These are phyloP conservation scores for Laterallus jamaicensis DNA, from an alignment of 2,113 vertebrate species.

Conservation along the genomic window DNA sequence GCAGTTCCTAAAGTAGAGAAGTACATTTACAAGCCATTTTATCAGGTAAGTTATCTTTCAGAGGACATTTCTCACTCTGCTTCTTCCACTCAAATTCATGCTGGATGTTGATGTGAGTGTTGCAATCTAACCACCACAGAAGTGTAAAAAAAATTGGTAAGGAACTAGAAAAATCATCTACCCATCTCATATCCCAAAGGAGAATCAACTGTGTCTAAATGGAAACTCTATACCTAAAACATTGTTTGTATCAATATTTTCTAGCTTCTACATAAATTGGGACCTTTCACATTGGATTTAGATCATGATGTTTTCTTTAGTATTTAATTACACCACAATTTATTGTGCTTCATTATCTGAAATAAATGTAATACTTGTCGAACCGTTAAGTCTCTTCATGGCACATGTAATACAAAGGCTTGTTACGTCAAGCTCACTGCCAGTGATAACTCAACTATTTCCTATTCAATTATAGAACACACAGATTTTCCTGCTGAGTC, in stretches of 20 bases:
- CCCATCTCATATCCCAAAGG: neutral
- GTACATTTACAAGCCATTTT: neutral
- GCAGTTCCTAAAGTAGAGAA: neutral
- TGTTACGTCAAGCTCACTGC: neutral
- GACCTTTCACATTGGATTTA: neutral
- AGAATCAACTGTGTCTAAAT: neutral
- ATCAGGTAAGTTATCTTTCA: neutral
- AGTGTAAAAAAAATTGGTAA: neutral
- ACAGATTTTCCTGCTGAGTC: conserved; percentile 60
- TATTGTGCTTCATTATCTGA: conserved; percentile 18
- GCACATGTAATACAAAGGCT: neutral
- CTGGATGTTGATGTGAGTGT: neutral
- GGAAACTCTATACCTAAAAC: neutral
- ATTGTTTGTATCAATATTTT: neutral
- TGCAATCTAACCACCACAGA: neutral
- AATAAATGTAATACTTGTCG: conserved; percentile 6
- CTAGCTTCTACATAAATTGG: neutral
- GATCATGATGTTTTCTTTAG: neutral
- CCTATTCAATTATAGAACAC: conserved; percentile 33
- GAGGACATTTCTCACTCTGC: neutral
- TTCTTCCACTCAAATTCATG: neutral
- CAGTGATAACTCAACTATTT: conserved; percentile 11
- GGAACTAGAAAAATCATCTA: neutral
- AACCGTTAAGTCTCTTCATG: neutral
- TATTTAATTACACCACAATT: neutral